Evolutionary conservation across 2,888 invertebrate species (phyloP).

Genomic region (Acrobasis repandana): DNA sequence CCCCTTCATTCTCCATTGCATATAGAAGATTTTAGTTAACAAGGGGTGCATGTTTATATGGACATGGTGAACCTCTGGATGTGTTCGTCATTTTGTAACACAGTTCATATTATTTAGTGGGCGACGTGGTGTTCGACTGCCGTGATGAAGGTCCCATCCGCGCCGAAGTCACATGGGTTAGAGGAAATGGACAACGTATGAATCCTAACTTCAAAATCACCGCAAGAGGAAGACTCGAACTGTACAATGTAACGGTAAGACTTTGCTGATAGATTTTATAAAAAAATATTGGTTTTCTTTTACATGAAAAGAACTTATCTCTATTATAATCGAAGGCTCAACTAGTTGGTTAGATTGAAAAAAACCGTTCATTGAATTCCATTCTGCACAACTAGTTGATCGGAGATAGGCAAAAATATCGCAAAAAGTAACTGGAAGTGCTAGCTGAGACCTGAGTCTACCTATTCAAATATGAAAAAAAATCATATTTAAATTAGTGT

Average conservation of each 20-base stretch:
- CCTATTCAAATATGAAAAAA: too few relatives aligned
- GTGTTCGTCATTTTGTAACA: not conserved
- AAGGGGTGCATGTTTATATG: not conserved
- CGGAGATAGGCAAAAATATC: too few relatives aligned
- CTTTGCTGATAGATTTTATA: not conserved
- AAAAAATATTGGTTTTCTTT: too few relatives aligned
- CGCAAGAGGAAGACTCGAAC: constrained; percentile 89
- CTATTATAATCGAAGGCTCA: too few relatives aligned
- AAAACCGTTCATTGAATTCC: too few relatives aligned
- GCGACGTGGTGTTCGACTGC: constrained; percentile 96
- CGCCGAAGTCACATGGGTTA: constrained; percentile 89
- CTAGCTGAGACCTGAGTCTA: too few relatives aligned
- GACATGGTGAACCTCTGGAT: not conserved
- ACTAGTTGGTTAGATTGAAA: too few relatives aligned
- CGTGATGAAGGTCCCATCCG: constrained; percentile 93
- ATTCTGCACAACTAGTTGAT: too few relatives aligned
- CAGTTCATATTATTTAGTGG: constrained; percentile 75
- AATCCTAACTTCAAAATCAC: constrained; percentile 87
- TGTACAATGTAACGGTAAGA: constrained; percentile 89
- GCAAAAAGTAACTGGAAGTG: too few relatives aligned
- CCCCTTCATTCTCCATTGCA: too few relatives aligned
- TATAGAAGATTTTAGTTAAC: not conserved
- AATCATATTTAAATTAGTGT: too few relatives aligned
- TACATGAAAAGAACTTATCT: too few relatives aligned
- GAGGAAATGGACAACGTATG: constrained; percentile 87